Evolutionary conservation across 2,888 invertebrate species (phyloP).

Genomic region (Cryptops parisi): DNA sequence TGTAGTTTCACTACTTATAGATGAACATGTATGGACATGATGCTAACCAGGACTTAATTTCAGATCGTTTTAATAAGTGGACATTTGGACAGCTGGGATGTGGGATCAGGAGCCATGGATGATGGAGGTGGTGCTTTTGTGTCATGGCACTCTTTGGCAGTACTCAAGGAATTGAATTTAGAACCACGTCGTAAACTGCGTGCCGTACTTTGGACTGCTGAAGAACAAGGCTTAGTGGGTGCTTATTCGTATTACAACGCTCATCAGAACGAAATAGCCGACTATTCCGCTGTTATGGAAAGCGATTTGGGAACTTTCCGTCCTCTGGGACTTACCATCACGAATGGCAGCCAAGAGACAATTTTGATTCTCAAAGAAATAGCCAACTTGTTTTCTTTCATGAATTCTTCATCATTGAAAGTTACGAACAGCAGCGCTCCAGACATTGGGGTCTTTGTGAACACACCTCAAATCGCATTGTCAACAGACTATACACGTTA

Average conservation of each 20-base stretch:
- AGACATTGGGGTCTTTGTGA: constrained; percentile 51
- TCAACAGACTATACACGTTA: constrained; percentile 53
- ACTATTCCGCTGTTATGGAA: constrained; percentile 63
- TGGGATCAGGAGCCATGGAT: constrained; percentile 76
- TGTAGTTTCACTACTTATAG: not conserved
- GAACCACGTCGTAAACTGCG: constrained; percentile 54
- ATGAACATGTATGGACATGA: not conserved
- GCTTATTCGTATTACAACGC: constrained; percentile 46
- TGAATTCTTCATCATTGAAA: constrained; percentile 49
- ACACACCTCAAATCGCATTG: constrained; percentile 55
- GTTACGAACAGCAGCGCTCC: constrained; percentile 46
- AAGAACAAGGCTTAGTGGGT: constrained; percentile 57
- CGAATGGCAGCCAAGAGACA: constrained; percentile 45
- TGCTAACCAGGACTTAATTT: not conserved
- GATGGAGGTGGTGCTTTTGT: constrained; percentile 63
- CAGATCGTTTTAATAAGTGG: constrained; percentile 59
- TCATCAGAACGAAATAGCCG: constrained; percentile 43
- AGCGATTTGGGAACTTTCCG: constrained; percentile 68
- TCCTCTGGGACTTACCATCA: constrained; percentile 53
- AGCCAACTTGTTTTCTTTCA: constrained; percentile 45
- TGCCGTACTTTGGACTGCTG: constrained; percentile 64
- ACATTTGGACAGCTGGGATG: constrained; percentile 77
- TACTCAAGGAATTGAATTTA: constrained; percentile 48
- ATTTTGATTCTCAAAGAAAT: constrained; percentile 53
- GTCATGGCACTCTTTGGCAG: constrained; percentile 55